A percentile compares a stretch with the other conserved stretches of the same genome.
phyloP scores from a whole-genome alignment of 2,888 invertebrate species.

The Habroteleia sp. region DNA sequence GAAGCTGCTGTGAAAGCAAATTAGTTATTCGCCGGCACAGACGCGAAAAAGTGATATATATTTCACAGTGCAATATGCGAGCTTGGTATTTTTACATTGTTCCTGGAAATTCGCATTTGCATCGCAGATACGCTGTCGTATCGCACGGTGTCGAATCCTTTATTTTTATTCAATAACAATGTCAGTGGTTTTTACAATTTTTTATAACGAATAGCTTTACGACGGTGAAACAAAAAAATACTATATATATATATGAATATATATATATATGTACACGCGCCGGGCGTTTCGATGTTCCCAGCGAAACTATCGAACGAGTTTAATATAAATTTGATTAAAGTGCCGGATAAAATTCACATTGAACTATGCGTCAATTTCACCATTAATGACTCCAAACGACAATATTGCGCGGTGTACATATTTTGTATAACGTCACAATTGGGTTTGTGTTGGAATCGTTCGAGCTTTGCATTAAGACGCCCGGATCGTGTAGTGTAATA shows the following conservation, averaged over 20 bases:
- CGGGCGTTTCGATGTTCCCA: constrained; percentile 29
- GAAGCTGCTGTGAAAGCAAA: constrained; percentile 52
- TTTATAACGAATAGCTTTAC: constrained; percentile 43
- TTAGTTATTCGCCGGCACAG: constrained; percentile 49
- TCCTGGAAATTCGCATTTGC: constrained; percentile 57
- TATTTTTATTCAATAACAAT: constrained; percentile 51
- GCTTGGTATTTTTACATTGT: constrained; percentile 63
- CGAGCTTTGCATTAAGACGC: constrained; percentile 8
- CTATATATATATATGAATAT: constrained; percentile 7
- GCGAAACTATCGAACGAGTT: not conserved
- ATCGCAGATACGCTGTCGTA: constrained; percentile 40
- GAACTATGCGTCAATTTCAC: no score
- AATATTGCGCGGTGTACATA: no score
- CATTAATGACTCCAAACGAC: no score
- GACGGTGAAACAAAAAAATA: constrained; percentile 8
- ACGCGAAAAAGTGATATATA: constrained; percentile 45
- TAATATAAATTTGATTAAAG: not conserved
- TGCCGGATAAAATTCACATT: no score
- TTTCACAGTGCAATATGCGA: constrained; percentile 59
- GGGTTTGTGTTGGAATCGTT: no score
- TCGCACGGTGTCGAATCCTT: constrained; percentile 24
- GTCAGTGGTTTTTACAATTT: constrained; percentile 54
- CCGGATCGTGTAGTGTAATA: constrained; percentile 21
- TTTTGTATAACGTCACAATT: no score
- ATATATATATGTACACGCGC: constrained; percentile 19